Conservation (phyloP, 1,140 invertebrate species). For the Linepithema humile region DNA sequence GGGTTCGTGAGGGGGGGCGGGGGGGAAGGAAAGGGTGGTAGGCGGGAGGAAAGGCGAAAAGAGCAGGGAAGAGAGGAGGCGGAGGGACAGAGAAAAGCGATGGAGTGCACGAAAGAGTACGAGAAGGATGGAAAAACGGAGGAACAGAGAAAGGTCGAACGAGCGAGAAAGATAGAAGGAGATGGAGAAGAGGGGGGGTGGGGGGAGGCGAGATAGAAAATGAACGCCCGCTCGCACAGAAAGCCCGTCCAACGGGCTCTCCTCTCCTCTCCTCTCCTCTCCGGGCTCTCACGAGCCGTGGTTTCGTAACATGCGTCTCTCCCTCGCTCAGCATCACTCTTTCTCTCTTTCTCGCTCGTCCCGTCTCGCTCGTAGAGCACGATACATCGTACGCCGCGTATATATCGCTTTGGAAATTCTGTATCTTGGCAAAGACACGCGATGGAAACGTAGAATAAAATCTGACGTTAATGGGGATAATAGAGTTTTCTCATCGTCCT, state of each 20-base stretch:
- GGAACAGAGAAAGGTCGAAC: slow-evolving; percentile 33
- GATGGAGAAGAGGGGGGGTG: slow-evolving; percentile 7
- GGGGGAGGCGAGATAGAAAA: slow-evolving; percentile 59
- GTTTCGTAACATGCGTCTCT: slow-evolving; percentile 77
- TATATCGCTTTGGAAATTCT: slow-evolving; percentile 39
- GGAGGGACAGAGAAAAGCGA: not conserved
- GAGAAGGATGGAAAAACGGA: slow-evolving; percentile 15
- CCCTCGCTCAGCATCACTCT: slow-evolving; percentile 48
- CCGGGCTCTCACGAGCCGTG: slow-evolving; percentile 63
- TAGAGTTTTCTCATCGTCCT: slow-evolving; percentile 36
- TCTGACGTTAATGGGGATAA: slow-evolving; percentile 44
- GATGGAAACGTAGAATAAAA: slow-evolving; percentile 46
- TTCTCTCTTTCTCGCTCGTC: slow-evolving; percentile 12
- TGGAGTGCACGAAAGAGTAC: slow-evolving; percentile 7
- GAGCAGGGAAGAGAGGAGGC: slow-evolving; percentile 8
- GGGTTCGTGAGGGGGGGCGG: not conserved
- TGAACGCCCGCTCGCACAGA: slow-evolving; percentile 69
- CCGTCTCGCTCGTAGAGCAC: slow-evolving; percentile 12
- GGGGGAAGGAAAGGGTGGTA: not conserved
- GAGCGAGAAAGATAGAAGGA: slow-evolving; percentile 32
- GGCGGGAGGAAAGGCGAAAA: slow-evolving; percentile 32
- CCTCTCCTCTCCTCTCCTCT: slow-evolving; percentile 54
- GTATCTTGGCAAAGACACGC: slow-evolving; percentile 43
- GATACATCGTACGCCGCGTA: slow-evolving; percentile 41
- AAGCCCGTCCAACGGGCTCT: slow-evolving; percentile 75